Percentiles rank a stretch among this genome's conserved stretches.
Evolutionary conservation across 2,113 vertebrate genomes (phyloP).

Genomic region (Saccopteryx bilineata): DNA sequence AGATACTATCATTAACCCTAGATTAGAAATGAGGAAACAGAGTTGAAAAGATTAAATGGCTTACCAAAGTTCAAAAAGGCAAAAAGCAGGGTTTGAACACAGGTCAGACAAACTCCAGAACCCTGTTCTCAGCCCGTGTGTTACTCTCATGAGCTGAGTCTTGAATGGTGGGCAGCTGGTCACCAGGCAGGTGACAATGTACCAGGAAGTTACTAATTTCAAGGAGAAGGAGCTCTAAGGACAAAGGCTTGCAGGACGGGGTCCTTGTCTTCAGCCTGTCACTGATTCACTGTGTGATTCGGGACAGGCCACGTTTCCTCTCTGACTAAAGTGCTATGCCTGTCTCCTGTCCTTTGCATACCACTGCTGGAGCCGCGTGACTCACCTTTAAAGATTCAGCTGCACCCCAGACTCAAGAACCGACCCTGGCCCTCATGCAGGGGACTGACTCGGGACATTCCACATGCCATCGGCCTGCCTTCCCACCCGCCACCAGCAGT

Average conservation of each 20-base stretch:
- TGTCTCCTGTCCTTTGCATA: neutral
- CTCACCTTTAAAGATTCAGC: neutral
- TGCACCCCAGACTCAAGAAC: neutral
- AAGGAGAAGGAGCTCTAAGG: neutral
- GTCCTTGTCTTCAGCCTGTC: neutral
- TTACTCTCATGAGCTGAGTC: neutral
- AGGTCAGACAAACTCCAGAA: neutral
- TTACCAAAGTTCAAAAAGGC: neutral
- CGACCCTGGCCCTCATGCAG: neutral
- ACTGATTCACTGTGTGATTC: neutral
- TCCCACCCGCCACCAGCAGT: neutral
- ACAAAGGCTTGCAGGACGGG: neutral
- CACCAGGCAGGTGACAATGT: neutral
- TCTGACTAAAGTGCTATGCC: neutral
- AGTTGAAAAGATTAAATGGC: neutral
- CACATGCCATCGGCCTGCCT: neutral
- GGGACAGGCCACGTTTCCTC: neutral
- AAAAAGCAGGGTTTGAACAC: neutral
- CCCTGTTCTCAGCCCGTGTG: neutral
- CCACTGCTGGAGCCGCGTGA: neutral
- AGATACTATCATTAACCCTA: neutral
- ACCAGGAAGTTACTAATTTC: neutral
- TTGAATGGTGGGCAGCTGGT: neutral
- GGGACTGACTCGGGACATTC: neutral
- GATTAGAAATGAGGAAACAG: neutral